Base-by-base conservation (phyloP, 2,888 invertebrate genomes). In the Dolichomitus sp. region DNA sequence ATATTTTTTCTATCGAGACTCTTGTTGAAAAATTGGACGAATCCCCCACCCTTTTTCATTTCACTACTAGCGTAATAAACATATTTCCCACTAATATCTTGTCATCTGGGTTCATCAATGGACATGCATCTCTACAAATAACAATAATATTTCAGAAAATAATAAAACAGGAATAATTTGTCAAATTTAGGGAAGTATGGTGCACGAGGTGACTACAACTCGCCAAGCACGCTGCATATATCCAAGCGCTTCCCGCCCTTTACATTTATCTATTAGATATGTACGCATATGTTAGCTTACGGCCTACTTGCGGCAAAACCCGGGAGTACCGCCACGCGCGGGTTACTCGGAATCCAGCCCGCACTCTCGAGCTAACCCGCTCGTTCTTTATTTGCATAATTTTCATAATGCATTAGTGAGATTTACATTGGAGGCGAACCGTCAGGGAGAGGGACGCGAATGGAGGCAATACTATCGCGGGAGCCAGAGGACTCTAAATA, bases 341-440 rank as follows among this genome's bases (percentile, higher is more conserved):
- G 17, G 12, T 11, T 70, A 69, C 65, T 80, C 81, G 68, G 78
- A 84, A 73, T 76, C 72, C 68, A 76, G 59, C 33, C 50, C 72
- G 77, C 33, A 76, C 76, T 81, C 57, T 37, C 54, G 54, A 69
- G 70, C 76, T 57, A 72, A 54, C 75, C 40, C 27, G 72, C 77
- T 77, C 77, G 77, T 77, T 77, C 81, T 68, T 72, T 59, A 88
- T 89, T 89, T 90, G 88, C 90, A 90, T 91, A 90, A 91, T 90
- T 89, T 89, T 91, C 90, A 88, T 89, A 90, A 90, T 89, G 89
- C 88, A 90, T 90, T 86, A 88, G 87, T 79, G 84, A 80, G 84
- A 90, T 90, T 90, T 88, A 89, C 88, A 90, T 89, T 83, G 75
- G 73, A 81, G 84, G 70, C 84, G 82, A 83, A 85, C 75, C 68